A percentile compares a stretch with the other conserved stretches of the same genome.
Conservation (phyloP, 1,140 invertebrate species). For the Drosophila busckii region DNA sequence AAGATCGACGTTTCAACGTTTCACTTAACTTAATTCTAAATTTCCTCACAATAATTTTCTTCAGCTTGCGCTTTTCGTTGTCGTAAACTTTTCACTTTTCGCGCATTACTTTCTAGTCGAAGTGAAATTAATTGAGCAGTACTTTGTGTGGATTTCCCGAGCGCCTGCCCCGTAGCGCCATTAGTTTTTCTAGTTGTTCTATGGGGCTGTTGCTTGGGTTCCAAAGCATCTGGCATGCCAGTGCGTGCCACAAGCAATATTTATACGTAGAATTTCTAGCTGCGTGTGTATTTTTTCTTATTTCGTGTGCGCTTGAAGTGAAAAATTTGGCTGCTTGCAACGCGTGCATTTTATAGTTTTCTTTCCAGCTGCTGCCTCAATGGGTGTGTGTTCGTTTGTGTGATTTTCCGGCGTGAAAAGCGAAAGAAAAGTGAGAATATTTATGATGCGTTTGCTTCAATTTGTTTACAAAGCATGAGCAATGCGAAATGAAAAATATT, state of each 20-base stretch:
- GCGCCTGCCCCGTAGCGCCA: constrained; percentile 19
- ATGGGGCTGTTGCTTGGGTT: constrained; percentile 29
- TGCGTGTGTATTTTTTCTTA: constrained; percentile 7
- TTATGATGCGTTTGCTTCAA: constrained; percentile 18
- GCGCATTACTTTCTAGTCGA: no score
- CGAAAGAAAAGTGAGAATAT: constrained; percentile 12
- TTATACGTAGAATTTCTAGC: constrained; percentile 11
- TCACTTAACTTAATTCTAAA: background rate
- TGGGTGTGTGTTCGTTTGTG: background rate
- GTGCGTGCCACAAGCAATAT: constrained; percentile 38
- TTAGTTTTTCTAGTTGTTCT: constrained; percentile 41
- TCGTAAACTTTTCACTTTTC: no score
- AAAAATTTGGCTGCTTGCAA: constrained; percentile 46
- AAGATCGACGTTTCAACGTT: no score
- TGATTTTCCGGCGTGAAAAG: constrained; percentile 3
- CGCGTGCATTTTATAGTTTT: constrained; percentile 68
- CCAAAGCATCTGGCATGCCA: constrained; percentile 49
- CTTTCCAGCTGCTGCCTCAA: no score
- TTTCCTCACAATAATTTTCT: background rate
- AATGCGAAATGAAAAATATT: constrained; percentile 13
- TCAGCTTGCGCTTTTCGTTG: background rate
- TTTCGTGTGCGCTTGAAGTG: constrained; percentile 15
- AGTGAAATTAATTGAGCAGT: constrained; percentile 13
- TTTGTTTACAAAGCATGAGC: constrained; percentile 6
- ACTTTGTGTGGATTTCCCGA: constrained; percentile 22